Evolutionary conservation across 2,797 vertebrate species (phyloP).

Genomic region (Premnoplex brunnescens): DNA sequence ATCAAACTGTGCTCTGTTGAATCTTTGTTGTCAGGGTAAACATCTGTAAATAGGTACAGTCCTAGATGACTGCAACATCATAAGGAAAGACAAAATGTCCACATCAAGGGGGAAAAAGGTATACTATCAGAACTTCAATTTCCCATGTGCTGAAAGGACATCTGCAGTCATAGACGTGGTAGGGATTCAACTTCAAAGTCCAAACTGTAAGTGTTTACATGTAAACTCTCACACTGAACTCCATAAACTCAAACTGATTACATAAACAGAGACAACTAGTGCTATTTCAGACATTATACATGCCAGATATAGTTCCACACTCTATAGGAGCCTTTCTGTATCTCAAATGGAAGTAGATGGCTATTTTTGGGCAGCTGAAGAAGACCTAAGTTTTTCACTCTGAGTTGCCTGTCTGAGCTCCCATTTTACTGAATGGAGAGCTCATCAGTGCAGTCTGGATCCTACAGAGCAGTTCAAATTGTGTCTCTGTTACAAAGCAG

Average conservation of each 20-base stretch:
- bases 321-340: not conserved
- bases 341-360: not conserved
- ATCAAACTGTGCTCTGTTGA: not conserved
- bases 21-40: not conserved
- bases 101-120: not conserved
- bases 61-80: not conserved
- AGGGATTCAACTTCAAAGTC: not conserved
- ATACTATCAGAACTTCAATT: not conserved
- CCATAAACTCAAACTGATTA: not conserved
- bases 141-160: not conserved
- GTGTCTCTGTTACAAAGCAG: not conserved
- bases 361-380: not conserved
- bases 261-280: not conserved
- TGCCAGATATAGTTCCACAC: not conserved
- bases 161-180: not conserved
- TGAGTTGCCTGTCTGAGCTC: accelerated
- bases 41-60: not conserved
- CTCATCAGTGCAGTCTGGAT: not conserved
- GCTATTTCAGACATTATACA: not conserved
- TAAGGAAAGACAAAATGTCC: not conserved
- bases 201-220: not conserved
- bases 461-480: not conserved
- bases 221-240: not conserved
- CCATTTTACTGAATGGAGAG: not conserved
- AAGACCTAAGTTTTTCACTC: not conserved